Evolutionary conservation across 1,140 invertebrate species (phyloP), one percentile per base, ranked within the genome.

Genomic region (Orchestia grillus): DNA sequence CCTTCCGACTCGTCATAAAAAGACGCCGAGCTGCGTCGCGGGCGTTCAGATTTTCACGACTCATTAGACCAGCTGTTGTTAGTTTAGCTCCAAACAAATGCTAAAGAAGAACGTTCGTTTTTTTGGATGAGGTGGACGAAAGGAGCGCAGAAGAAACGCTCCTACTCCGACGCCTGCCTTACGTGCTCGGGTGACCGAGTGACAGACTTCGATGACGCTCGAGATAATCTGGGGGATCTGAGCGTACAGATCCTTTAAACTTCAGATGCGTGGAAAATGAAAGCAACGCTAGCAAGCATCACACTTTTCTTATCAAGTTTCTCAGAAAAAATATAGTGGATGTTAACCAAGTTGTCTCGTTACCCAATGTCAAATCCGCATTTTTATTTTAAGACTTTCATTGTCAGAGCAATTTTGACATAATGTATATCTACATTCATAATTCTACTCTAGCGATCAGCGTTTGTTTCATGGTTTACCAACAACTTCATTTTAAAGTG

Each of bases 21-120:
- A 77, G 62, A 23, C 11, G 28, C 62, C 11, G 28, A 77, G 62
- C 15, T 28, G 11, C 62, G 62, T 77, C 62, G 11, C 28, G 28
- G 43, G 92, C 40, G 92, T 44, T 6, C 92, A 44, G 92, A 40
- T 94, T 94, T 44, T 94, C 43, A 45, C 92, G 92, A 44, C 92
- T 94, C 92, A 94, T 94, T 94, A 94, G 43, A 47, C 36, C 92
- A 94, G 92, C 92, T 94, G 92, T 47, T 94, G 92, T 94, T 94
- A 45, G 92, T 94, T 94, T 94, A 94, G 92, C 92, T 42, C 92
- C 43, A 94, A 94, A 94, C 92, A 94, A 94, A 94, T 44, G 92
- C 92, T 94, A 40, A 40, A n/a, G 92, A 94, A 94, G 92, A 45
- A 40, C 92, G 92, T 94, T 47, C 92, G 40, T 45, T 94, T 92